Base-by-base conservation (phyloP, 2,888 invertebrate genomes). In the Lasioglossum lativentre region DNA sequence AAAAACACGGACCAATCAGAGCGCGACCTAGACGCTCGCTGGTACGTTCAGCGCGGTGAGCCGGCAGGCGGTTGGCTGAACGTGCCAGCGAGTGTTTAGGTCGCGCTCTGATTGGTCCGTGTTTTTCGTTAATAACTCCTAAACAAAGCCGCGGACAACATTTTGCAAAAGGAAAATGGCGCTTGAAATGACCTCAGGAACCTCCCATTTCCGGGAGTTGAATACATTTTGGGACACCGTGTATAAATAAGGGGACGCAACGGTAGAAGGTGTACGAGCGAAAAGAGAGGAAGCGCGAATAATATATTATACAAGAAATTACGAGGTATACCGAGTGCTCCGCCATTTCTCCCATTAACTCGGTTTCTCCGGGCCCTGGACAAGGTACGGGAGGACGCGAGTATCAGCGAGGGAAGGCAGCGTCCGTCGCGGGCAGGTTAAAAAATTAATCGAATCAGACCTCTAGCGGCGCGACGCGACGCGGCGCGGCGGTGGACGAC, bases 401-500 rank as follows among this genome's bases (percentile, higher is more conserved):
- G 30, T 63, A 63, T 63, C 63, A 63, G 63, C 63, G 63, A 16
- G 27, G 27, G 30, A 63, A 63, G 38, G 34, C 38, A 12, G 40
- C 68, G 38, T 23, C 68, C 23, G 38, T 34, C 23, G 38, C 12
- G n/a, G 40, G 40, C 38, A 38, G 23, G 38, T 38, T 68, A 38
- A 77, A 77, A 77, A 38, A 68, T 59, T 56, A 59, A 75, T 59
- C 59, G 56, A 40, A 73, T 73, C 42, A 23, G 30, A 68, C 68
- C 38, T 68, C 34, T 34, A 3, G 34, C 34, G 34, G 34, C 34
- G 34, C 34, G 34, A 3, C 34, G 34, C 34, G 34, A 3, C 34
- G 34, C 34, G 34, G 34, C 34, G 34, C 16, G 34, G 12, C 12
- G 38, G 16, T 16, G 30, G 63, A 2, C 38, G 66, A 3, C 68